Percentiles rank a stretch among this genome's conserved stretches.
phyloP scores from a whole-genome alignment of 2,888 invertebrate species.

The Eurois occulta region DNA sequence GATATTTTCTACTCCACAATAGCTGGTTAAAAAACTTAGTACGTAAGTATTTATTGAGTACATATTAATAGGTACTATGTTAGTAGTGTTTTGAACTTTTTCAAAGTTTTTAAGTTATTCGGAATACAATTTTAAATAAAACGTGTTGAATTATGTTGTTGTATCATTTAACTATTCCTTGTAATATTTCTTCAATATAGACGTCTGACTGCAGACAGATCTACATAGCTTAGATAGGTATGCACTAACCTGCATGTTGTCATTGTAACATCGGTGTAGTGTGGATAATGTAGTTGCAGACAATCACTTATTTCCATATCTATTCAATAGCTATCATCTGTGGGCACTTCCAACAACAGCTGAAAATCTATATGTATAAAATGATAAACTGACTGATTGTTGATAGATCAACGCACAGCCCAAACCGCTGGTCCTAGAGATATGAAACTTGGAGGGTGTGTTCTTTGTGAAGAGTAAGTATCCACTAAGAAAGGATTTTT shows the following conservation, averaged over 20 bases:
- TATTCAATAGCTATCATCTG: background rate
- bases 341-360: background rate
- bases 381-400: too few relatives aligned
- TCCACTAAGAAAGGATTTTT: too few relatives aligned
- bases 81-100: slow-evolving; percentile 87
- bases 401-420: too few relatives aligned
- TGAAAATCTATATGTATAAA: too few relatives aligned
- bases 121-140: slow-evolving; percentile 87
- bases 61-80: slow-evolving; percentile 76
- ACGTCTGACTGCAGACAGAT: background rate
- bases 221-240: background rate
- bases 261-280: background rate
- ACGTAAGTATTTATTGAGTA: slow-evolving; percentile 89
- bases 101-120: slow-evolving; percentile 89
- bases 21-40: slow-evolving; percentile 82
- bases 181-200: background rate
- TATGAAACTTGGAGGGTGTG: too few relatives aligned
- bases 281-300: background rate
- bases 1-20: slow-evolving; percentile 76
- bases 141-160: slow-evolving; percentile 82
- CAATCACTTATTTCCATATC: background rate
- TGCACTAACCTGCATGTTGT: background rate
- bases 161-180: slow-evolving; percentile 53
- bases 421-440: too few relatives aligned
- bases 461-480: too few relatives aligned